Base-by-base conservation (phyloP, 2,888 invertebrate species). In the Dryomyza anilis region DNA sequence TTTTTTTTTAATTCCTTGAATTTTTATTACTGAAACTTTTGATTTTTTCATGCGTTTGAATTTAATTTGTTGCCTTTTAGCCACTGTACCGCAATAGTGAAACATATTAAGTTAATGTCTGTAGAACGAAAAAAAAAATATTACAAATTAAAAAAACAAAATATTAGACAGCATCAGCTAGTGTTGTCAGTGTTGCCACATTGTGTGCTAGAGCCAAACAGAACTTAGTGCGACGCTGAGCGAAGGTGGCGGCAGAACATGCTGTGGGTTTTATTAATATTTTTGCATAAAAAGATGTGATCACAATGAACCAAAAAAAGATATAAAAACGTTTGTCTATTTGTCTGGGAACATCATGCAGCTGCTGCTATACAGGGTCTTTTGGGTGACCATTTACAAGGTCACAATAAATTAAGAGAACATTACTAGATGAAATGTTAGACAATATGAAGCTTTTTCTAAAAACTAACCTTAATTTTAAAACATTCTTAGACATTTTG, bases 211-310 rank as follows among this genome's bases (percentile, higher is more conserved):
- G 10, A 3, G 19, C 19, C 21, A 14, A 19, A 25, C n/a, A 19
- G 12, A 16, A 29, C 14, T n/a, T 12, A n/a, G 29, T 10, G 58
- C n/a, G 16, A 29, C 4, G 25, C 6, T 27, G 58, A 3, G 27
- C n/a, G 27, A 16, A 16, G n/a, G 53, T 30, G 53, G 53, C 46
- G n/a, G 46, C 46, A n/a, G 46, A 53, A 25, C 53, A 16, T n/a
- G n/a, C 52, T 53, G 61, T 61, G 53, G 61, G 61, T 27, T 53
- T 52, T 29, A 29, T 53, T 52, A 29, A 39, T 43, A n/a, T 52
- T 53, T 61, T 61, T 53, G 61, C 61, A 61, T 61, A 52, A 53
- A 61, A 61, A 52, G 59, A 59, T 59, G 53, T 52, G 52, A 27
- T 25, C 7, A 12, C 14, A 25, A 19, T 10, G 27, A 29, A 33